Evolutionary conservation across 2,888 invertebrate genomes (phyloP).

Genomic region (Sialis fuliginosa): DNA sequence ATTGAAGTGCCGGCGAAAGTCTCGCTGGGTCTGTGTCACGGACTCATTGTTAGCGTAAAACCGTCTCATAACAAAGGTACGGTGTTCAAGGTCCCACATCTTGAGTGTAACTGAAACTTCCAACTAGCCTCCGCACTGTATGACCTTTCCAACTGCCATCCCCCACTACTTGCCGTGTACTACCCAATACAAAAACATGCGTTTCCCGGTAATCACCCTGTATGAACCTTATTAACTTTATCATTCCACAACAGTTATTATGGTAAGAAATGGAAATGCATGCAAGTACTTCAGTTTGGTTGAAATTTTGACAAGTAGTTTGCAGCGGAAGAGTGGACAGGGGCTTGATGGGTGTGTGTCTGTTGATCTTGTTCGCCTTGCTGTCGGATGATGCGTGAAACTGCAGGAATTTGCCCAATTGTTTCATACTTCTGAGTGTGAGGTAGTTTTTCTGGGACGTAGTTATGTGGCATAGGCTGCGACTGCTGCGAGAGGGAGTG

Average conservation of each 20-base stretch:
- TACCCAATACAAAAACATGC: too few species aligned
- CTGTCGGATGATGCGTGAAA: slow-evolving; percentile 11
- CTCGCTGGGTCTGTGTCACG: too few species aligned
- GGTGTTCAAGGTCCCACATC: too few species aligned
- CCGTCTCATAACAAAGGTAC: too few species aligned
- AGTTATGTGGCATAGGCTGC: slow-evolving; percentile 10
- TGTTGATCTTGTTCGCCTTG: slow-evolving; percentile 10
- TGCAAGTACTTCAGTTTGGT: slow-evolving; percentile 10
- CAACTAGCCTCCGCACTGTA: too few species aligned
- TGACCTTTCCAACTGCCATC: too few species aligned
- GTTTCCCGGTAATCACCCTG: too few species aligned
- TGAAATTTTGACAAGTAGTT: slow-evolving; percentile 11
- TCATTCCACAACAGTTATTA: slow-evolving; percentile 1
- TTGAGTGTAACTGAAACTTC: too few species aligned
- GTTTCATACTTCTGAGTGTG: slow-evolving; percentile 11
- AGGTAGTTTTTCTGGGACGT: slow-evolving; percentile 8
- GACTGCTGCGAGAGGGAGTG: slow-evolving; percentile 7
- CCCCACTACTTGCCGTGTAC: too few species aligned
- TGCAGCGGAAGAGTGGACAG: slow-evolving; percentile 8
- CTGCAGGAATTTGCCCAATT: slow-evolving; percentile 10
- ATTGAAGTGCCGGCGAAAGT: too few species aligned
- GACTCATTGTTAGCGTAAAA: too few species aligned
- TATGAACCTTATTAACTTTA: too few species aligned
- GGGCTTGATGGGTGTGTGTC: slow-evolving; percentile 6
- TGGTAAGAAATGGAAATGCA: slow-evolving; percentile 9